Evolutionary conservation across 2,797 vertebrate species (phyloP), one percentile per base, ranked within the genome.

Genomic region (Rhyacichthys aspro): DNA sequence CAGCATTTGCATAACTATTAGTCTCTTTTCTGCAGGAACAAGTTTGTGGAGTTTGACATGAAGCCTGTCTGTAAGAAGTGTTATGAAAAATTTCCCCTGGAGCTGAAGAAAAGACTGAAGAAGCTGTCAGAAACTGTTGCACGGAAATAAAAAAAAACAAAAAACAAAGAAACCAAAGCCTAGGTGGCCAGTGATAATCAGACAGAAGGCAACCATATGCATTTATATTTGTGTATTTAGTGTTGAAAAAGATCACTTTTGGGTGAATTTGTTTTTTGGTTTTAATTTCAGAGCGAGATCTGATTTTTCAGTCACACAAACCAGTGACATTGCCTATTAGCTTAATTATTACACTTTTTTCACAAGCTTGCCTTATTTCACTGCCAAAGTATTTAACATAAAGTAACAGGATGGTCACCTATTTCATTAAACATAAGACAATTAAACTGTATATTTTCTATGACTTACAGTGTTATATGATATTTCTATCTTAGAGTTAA

Each of bases 31-130:
- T 73, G 67, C 87, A 99, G 97, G 92, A 98, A 98, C 93, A 99
- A 98, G 88, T 99, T 99, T 91, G 98, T 99, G 84, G 98, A 99
- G 88, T 99, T 99, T 91, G 98, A 99, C 90, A 99, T 99, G 98
- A 99, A 98, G 82, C 97, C 97, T 3, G 97, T 99, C 82, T 99
- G 97, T 90, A 99, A 98, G 93, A 98, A 97, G 83, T 99, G 98
- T 85, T 99, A 99, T 0, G 97, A 99, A 90, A 98, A 98, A 84
- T 98, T 99, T 87, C 98, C 98, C 12, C 67, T 99, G 90, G 98
- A 99, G 89, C 91, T 99, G 65, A 99, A 99, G 94, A 98, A 99
- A 86, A 94, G 98, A 78, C 94, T 99, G 55, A 99, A 98, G 92
- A 99, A 99, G 87, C 86, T 98, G 72, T 94, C 97, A 1, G 96